Percentiles rank a stretch among this genome's conserved stretches.
Conservation (phyloP, 2,113 vertebrate species). For the Emydocephalus ijimae region DNA sequence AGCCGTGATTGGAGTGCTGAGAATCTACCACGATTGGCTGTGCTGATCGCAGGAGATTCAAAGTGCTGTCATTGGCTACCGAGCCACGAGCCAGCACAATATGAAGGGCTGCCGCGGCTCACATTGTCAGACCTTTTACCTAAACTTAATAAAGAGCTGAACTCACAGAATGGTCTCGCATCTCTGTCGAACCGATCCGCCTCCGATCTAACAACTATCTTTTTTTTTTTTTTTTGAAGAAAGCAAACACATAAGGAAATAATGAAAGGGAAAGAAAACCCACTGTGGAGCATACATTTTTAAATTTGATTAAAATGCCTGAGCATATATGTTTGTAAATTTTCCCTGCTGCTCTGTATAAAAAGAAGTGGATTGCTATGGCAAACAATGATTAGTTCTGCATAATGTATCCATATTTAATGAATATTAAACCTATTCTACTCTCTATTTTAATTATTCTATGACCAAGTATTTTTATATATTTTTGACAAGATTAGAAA, state of each 20-base stretch:
- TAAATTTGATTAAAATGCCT: background rate
- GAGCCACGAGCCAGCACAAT: no score
- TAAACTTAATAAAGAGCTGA: no score
- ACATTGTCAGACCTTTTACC: no score
- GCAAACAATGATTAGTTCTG: constrained; percentile 14
- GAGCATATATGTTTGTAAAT: background rate
- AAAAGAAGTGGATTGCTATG: background rate
- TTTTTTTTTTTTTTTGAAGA: background rate
- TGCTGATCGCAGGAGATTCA: no score
- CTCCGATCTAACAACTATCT: no score
- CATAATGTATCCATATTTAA: constrained; percentile 13
- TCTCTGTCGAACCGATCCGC: no score
- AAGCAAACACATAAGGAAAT: background rate
- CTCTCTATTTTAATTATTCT: constrained; percentile 31
- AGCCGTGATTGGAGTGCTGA: no score
- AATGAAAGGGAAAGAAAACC: background rate
- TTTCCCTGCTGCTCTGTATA: background rate
- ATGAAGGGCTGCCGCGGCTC: no score
- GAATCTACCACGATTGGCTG: no score
- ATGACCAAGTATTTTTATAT: constrained; percentile 18
- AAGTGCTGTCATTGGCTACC: no score
- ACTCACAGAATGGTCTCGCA: no score
- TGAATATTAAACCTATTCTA: constrained; percentile 1
- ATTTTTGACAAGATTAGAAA: constrained; percentile 28
- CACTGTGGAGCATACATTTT: background rate